These are phyloP conservation scores for Dicerorhinus sumatrensis DNA, from an alignment of 2,113 vertebrate species.

Conservation along the genomic window DNA sequence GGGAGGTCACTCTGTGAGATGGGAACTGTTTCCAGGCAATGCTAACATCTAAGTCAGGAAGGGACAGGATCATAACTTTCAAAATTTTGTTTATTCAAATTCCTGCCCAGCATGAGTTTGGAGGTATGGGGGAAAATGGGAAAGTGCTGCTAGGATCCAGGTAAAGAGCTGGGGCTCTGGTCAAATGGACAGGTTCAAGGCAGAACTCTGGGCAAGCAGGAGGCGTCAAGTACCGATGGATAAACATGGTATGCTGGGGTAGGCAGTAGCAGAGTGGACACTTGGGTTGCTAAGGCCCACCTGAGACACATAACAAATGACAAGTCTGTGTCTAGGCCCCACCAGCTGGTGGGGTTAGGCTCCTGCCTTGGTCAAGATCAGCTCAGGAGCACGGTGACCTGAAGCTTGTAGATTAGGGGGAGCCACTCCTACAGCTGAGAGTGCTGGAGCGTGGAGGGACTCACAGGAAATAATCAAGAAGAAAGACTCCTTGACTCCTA, in stretches of 20 bases:
- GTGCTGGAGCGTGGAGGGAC: background rate
- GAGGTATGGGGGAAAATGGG: background rate
- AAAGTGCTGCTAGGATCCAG: background rate
- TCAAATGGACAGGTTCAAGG: background rate
- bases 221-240: background rate
- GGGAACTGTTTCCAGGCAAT: background rate
- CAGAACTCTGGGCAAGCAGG: background rate
- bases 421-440: background rate
- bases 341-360: background rate
- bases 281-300: background rate
- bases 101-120: background rate
- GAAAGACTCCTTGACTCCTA: background rate
- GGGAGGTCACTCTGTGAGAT: background rate
- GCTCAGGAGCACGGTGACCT: background rate
- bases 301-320: background rate
- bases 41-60: background rate
- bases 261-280: background rate
- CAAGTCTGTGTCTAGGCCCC: background rate
- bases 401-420: background rate
- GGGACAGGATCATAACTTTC: background rate
- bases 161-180: background rate
- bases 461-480: slow-evolving; percentile 8
- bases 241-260: background rate
- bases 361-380: background rate
- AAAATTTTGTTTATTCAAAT: slow-evolving; percentile 45